Base-by-base conservation (phyloP, 2,888 invertebrate species). In the Xylocampa areola region DNA sequence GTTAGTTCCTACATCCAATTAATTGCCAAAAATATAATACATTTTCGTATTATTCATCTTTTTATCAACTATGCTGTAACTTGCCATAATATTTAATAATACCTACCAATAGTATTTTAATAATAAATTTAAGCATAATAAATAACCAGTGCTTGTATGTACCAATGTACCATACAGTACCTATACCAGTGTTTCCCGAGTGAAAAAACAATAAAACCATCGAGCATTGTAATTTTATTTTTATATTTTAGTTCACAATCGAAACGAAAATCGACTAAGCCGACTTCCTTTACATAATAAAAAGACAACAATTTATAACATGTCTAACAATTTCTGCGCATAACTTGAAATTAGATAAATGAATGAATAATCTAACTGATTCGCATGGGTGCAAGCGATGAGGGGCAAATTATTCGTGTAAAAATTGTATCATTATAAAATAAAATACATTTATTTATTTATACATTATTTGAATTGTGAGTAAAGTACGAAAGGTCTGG, bases 211-310 rank as follows among this genome's bases (percentile, higher is more conserved):
- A 21, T 50, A 83, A 87, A 79, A 77, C 68, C 72, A 80, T 84
- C 76, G 90, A 91, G 92, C 91, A 90, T 91, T 91, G 88, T 84
- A 82, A 79, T 87, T 88, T 77, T 81, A 80, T 76, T 81, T 80
- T 77, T 74, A 54, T 50, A 48, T 63, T 59, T 68, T 63, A 65
- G 59, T 71, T 76, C 68, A 74, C 55, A 78, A 78, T 77, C 91
- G 92, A 92, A 91, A 92, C 93, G 93, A 93, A 77, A 80, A 81
- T 77, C 91, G 90, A 90, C 73, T 65, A 86, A 87, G 71, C 66
- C 91, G 91, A 91, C 89, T 91, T 91, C 91, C 91, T 91, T 88
- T 82, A 61, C 41, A 74, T 68, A 4, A 50, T 41, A 43, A 45
- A 49, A 32, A 36, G 48, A 53, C 17, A 30, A 41, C 39, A 33